Percentiles rank a stretch among this genome's conserved stretches.
Conservation (phyloP, 2,797 vertebrate species). For the Artibeus lituratus region DNA sequence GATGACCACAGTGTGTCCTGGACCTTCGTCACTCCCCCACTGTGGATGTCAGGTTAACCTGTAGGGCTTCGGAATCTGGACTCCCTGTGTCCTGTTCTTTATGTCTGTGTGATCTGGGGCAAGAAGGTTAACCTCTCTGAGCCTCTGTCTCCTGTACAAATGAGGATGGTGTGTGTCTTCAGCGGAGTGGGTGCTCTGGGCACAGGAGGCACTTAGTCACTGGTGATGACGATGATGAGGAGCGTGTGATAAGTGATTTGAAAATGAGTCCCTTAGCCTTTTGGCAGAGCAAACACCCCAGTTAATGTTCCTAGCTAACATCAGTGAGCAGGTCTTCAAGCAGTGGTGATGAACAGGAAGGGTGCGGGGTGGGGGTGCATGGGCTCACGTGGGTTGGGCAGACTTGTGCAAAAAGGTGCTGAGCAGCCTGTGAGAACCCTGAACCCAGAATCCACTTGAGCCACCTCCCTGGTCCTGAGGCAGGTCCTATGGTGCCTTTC, state of each 20-base stretch:
- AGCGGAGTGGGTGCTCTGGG: background rate
- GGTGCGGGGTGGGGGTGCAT: rapidly evolving
- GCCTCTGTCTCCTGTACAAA: background rate
- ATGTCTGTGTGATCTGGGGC: background rate
- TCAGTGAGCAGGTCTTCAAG: background rate
- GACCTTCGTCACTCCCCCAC: background rate
- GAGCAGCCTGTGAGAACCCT: background rate
- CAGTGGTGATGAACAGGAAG: background rate
- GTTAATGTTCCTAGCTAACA: background rate
- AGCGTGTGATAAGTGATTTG: background rate
- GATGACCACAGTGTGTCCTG: background rate
- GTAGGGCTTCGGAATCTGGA: background rate
- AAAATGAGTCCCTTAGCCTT: background rate
- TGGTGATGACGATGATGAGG: background rate
- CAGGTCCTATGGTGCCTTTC: background rate
- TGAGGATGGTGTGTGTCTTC: background rate
- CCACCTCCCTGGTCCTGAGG: rapidly evolving
- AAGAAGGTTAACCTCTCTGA: background rate
- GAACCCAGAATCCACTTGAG: rapidly evolving
- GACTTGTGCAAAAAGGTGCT: background rate
- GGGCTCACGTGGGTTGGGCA: rapidly evolving
- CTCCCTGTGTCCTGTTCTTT: background rate
- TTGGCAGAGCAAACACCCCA: rapidly evolving
- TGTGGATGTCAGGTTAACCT: background rate
- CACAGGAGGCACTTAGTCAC: background rate